These are phyloP conservation scores for Mus musculus DNA, from an alignment of 2,113 vertebrate genomes.

Conservation along the genomic window DNA sequence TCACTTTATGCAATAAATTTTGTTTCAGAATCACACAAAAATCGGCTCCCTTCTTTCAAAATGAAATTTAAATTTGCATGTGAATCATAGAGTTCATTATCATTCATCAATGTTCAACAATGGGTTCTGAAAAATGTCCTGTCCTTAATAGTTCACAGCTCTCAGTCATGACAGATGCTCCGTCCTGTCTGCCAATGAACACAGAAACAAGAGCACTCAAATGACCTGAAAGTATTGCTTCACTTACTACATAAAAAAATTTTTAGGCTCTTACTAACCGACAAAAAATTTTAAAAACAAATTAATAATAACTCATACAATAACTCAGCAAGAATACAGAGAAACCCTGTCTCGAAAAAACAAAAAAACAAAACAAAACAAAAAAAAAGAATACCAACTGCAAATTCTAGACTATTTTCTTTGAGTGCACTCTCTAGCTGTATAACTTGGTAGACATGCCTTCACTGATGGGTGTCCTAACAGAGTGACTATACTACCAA, in stretches of 20 bases:
- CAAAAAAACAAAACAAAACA: no score
- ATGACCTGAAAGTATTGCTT: slow-evolving; percentile 34
- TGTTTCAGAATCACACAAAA: slow-evolving; percentile 56
- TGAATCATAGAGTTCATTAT: slow-evolving; percentile 62
- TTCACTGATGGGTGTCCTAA: not conserved
- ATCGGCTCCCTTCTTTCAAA: slow-evolving; percentile 65
- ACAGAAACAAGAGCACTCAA: not conserved
- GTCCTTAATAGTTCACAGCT: slow-evolving; percentile 13
- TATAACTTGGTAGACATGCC: not conserved
- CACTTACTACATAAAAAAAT: not conserved
- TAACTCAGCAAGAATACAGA: not conserved
- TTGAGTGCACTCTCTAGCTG: not conserved
- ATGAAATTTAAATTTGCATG: slow-evolving; percentile 69
- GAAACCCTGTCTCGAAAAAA: no score
- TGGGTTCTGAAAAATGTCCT: slow-evolving; percentile 15
- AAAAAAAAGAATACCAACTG: not conserved
- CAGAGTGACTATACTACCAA: not conserved
- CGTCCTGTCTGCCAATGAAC: not conserved
- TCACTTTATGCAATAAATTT: slow-evolving; percentile 70
- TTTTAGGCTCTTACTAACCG: slow-evolving; percentile 12
- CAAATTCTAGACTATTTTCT: not conserved
- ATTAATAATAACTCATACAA: slow-evolving; percentile 37
- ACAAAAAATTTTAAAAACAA: slow-evolving; percentile 37
- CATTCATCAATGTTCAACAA: slow-evolving; percentile 32
- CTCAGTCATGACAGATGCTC: not conserved